phyloP scores from a whole-genome alignment of 1,140 invertebrate species.

The Brachionus koreanus region DNA sequence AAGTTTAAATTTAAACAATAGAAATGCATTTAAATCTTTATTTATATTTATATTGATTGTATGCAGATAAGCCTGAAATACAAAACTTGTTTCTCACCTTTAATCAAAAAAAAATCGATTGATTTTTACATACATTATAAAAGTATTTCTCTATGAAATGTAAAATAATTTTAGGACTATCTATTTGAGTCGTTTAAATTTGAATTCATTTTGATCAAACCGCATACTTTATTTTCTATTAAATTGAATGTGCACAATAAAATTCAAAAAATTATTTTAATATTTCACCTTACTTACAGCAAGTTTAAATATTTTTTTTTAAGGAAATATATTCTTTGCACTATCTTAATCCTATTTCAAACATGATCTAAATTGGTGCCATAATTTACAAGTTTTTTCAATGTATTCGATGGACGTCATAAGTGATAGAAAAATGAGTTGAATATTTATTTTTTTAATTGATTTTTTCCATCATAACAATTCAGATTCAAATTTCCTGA shows the following conservation, averaged over 20 bases:
- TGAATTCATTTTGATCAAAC: background rate
- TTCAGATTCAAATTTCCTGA: background rate
- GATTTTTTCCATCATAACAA: background rate
- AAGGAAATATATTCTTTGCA: background rate
- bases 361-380: background rate
- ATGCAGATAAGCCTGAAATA: background rate
- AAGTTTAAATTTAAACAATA: background rate
- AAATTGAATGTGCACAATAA: background rate
- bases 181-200: background rate
- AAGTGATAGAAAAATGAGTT: background rate
- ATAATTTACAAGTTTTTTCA: background rate
- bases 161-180: background rate
- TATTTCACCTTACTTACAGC: background rate
- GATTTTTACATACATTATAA: background rate
- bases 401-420: background rate
- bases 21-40: background rate
- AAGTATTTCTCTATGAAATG: slow-evolving; percentile 8
- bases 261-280: background rate
- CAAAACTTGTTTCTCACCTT: background rate
- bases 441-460: background rate
- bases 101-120: background rate
- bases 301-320: background rate
- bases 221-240: background rate
- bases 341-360: background rate
- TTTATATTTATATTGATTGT: background rate